Evolutionary conservation across 2,888 invertebrate genomes (phyloP), one percentile per base, ranked within the genome.

Genomic region (Sphecodes monilicornis): DNA sequence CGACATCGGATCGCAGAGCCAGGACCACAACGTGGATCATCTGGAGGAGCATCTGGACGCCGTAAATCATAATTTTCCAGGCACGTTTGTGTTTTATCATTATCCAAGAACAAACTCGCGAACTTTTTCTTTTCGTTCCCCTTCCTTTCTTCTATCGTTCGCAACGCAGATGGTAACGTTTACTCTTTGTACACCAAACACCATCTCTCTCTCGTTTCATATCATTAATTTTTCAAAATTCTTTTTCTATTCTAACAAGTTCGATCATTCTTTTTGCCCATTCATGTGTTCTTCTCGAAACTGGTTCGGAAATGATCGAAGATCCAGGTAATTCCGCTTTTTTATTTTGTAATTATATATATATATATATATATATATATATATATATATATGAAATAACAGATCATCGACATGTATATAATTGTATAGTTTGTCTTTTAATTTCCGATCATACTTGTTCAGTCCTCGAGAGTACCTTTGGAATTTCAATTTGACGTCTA

Each of bases 221-320:
- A 50, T n/a, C 22, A 32, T 71, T 68, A 32, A 50, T 71, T 71
- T 22, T n/a, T 50, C 46, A 46, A 71, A 71, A 71, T 71, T 69
- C 1, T n/a, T 26, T 16, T 16, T 60, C 60, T 26, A 29, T 29
- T 39, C 22, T 66, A 66, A 66, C 22, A 36, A 57, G 57, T 60
- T 32, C 26, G 36, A 39, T 36, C 68, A 68, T 39, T n/a, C 11
- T n/a, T 68, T 39, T 39, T 64, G 16, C 0, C 1, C 18, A 32
- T 32, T 68, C 41, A 41, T 5, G 26, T 8, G 13, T 43, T 13
- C 6, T 16, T 1, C n/a, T 68, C 6, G 36, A 36, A 36, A 66
- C 36, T 36, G 66, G 11, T 32, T 64, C 32, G 39, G 39, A 39
- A 66, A 43, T 3, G 26, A 26, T 69, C 41, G 3, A 41, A 41